These are phyloP conservation scores for Melipona quadrifasciata DNA, from an alignment of 1,140 invertebrate species.

Conservation along the genomic window DNA sequence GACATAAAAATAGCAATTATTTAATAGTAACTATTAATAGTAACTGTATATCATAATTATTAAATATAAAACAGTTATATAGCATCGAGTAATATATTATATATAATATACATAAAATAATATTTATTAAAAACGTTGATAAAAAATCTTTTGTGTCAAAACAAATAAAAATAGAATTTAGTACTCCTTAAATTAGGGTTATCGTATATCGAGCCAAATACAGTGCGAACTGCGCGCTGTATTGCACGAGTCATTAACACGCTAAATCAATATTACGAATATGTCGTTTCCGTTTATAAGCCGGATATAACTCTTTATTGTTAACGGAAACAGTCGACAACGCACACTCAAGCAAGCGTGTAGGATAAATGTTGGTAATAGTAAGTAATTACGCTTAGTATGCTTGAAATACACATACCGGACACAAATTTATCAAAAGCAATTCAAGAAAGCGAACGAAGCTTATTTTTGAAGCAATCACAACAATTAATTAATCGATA, in stretches of 20 bases:
- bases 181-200: background rate
- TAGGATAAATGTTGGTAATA: conserved; percentile 34
- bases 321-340: conserved; percentile 46
- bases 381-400: conserved; percentile 35
- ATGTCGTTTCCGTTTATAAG: conserved; percentile 28
- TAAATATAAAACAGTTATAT: background rate
- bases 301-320: conserved; percentile 47
- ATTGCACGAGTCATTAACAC: background rate
- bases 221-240: background rate
- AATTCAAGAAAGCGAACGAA: conserved; percentile 8
- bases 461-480: background rate
- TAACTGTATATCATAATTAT: too few species aligned
- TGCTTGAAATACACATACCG: conserved; percentile 34
- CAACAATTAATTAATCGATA: background rate
- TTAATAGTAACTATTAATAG: background rate
- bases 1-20: background rate
- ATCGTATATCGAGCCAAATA: background rate
- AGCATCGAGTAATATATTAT: background rate
- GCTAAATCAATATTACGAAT: conserved; percentile 33
- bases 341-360: conserved; percentile 36
- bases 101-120: background rate
- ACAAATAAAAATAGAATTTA: background rate
- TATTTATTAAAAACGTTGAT: background rate
- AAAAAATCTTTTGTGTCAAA: background rate
- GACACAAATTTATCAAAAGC: background rate